Evolutionary conservation across 2,888 invertebrate species (phyloP).

Genomic region (Hirtodrosophila trivittata): DNA sequence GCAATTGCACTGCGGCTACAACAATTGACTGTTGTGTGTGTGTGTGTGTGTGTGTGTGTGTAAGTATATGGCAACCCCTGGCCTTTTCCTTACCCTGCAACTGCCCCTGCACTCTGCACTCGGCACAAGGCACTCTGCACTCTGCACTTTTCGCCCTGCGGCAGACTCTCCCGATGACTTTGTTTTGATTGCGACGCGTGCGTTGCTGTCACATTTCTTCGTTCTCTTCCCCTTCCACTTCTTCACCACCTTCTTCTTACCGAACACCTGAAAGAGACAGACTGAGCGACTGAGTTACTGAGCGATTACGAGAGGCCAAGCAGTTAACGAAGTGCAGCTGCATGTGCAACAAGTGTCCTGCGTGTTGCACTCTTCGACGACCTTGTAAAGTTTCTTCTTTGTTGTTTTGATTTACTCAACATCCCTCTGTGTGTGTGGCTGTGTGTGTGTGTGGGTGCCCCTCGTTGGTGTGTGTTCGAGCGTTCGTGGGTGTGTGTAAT

Average conservation of each 20-base stretch:
- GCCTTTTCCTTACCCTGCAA: no score
- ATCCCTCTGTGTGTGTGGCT: background rate
- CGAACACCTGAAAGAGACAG: slow-evolving; percentile 6
- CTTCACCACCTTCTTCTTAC: background rate
- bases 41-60: slow-evolving; percentile 10
- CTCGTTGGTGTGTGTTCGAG: no score
- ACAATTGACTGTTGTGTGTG: background rate
- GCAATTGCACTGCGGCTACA: slow-evolving; percentile 58
- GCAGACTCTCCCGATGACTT: slow-evolving; percentile 37
- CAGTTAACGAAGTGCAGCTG: slow-evolving; percentile 28
- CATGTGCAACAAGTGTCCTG: slow-evolving; percentile 63
- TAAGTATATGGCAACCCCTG: slow-evolving; percentile 25
- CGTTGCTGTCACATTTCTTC: slow-evolving; percentile 27
- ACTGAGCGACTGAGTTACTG: no score
- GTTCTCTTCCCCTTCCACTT: slow-evolving; percentile 6
- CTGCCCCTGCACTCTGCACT: no score
- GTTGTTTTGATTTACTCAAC: slow-evolving; percentile 17
- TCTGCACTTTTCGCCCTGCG: slow-evolving; percentile 2
- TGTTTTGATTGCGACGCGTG: slow-evolving; percentile 75
- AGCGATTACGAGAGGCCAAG: no score
- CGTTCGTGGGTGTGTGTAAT: background rate
- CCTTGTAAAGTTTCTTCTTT: slow-evolving; percentile 9
- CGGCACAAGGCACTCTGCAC: background rate
- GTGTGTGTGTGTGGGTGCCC: background rate
- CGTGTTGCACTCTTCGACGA: slow-evolving; percentile 13